These are phyloP conservation scores for Acyrthosiphon pisum DNA, from an alignment of 1,140 invertebrate species.

Conservation along the genomic window DNA sequence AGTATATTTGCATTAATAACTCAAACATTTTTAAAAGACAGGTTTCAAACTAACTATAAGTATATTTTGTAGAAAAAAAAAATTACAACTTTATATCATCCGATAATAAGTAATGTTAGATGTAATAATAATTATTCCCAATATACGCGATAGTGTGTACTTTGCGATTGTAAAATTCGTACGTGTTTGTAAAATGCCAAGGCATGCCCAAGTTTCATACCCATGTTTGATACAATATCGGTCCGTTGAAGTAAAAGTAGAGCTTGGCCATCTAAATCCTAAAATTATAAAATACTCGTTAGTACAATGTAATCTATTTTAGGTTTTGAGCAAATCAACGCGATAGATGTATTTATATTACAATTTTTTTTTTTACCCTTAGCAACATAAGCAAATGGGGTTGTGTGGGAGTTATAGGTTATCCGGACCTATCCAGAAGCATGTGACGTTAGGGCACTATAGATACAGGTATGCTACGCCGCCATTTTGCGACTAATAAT, in stretches of 20 bases:
- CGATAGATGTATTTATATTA: too few species aligned
- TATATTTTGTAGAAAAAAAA: background rate
- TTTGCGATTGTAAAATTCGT: constrained; percentile 39
- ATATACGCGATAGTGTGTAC: background rate
- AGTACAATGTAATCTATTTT: background rate
- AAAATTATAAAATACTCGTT: background rate
- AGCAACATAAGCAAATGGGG: too few species aligned
- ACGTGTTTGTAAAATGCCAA: constrained; percentile 35
- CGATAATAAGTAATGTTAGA: background rate
- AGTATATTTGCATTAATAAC: background rate
- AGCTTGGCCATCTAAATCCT: constrained; percentile 28
- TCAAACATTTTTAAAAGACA: background rate
- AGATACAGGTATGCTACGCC: too few species aligned
- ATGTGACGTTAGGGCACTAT: too few species aligned
- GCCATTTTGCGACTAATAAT: too few species aligned
- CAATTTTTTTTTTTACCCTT: too few species aligned
- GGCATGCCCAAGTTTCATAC: constrained; percentile 24
- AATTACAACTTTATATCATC: background rate
- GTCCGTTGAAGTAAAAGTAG: background rate
- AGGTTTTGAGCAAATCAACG: too few species aligned
- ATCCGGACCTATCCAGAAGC: too few species aligned
- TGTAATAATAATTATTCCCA: constrained; percentile 51
- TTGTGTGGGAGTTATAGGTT: too few species aligned
- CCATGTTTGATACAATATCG: background rate
- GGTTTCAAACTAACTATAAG: background rate